Evolutionary conservation across 2,113 vertebrate species (phyloP).

Genomic region (Lepus europaeus): DNA sequence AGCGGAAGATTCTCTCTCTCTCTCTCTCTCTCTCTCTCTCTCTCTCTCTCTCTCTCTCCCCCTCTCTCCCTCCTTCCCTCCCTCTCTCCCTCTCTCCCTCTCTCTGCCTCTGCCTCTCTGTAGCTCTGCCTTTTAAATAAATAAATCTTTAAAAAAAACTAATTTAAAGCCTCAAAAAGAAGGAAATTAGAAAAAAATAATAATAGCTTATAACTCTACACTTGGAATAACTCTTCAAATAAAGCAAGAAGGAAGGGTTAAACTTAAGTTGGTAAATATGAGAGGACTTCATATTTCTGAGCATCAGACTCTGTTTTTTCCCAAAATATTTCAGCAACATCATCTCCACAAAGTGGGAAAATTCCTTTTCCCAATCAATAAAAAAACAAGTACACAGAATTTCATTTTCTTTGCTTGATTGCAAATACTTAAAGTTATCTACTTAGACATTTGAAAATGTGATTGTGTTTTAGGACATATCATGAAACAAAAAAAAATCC

Average conservation of each 20-base stretch:
- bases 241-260: not conserved
- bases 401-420: slow-evolving; percentile 3
- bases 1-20: too few relatives aligned
- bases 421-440: not conserved
- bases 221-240: not conserved
- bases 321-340: not conserved
- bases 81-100: too few relatives aligned
- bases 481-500: not conserved
- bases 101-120: too few relatives aligned
- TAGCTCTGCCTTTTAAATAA: too few relatives aligned
- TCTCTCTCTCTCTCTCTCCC: too few relatives aligned
- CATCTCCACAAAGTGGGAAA: not conserved
- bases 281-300: not conserved
- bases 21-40: too few relatives aligned
- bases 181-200: not conserved
- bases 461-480: not conserved
- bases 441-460: not conserved
- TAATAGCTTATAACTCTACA: not conserved
- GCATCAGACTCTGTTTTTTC: not conserved
- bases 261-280: not conserved
- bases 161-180: slow-evolving; percentile 5
- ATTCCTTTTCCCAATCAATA: not conserved
- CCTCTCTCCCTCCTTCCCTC: too few relatives aligned
- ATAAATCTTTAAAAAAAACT: too few relatives aligned
- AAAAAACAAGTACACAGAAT: not conserved